phyloP scores from a whole-genome alignment of 2,797 vertebrate species.

The Mus spretus region DNA sequence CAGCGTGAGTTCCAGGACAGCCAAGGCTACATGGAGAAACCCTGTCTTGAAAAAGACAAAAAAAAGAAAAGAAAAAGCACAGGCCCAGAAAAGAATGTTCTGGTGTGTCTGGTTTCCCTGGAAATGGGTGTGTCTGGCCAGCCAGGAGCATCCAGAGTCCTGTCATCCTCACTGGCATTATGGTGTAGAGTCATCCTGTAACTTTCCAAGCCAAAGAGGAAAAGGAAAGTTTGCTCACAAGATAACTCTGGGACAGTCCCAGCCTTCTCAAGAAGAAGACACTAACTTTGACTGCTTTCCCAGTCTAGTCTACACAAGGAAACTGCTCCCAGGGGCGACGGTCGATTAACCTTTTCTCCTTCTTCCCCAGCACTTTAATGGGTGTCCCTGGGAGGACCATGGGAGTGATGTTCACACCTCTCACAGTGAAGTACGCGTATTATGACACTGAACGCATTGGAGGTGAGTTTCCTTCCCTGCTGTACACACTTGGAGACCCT shows the following conservation, averaged over 20 bases:
- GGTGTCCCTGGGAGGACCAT: slow-evolving; percentile 98
- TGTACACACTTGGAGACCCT: neutral
- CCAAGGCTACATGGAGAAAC: no score
- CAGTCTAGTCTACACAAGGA: neutral
- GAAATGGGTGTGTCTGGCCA: neutral
- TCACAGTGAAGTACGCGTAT: slow-evolving; percentile 95
- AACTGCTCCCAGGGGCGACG: neutral
- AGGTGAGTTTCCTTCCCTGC: slow-evolving; percentile 88
- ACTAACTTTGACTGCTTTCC: neutral
- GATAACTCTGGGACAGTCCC: neutral
- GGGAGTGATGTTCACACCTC: slow-evolving; percentile 98
- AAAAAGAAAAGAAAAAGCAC: neutral
- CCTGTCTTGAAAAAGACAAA: no score
- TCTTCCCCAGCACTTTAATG: slow-evolving; percentile 95
- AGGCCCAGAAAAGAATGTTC: neutral
- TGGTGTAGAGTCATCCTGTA: neutral
- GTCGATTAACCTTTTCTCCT: slow-evolving; percentile 62
- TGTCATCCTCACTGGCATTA: neutral
- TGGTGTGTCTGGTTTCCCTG: neutral
- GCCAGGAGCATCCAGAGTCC: neutral
- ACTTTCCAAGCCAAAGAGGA: neutral
- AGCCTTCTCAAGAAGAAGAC: neutral
- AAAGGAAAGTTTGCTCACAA: neutral
- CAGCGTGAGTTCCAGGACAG: no score
- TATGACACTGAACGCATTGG: slow-evolving; percentile 97